Conservation (phyloP, 2,888 invertebrate genomes). For the Shargacucullia verbasci region DNA sequence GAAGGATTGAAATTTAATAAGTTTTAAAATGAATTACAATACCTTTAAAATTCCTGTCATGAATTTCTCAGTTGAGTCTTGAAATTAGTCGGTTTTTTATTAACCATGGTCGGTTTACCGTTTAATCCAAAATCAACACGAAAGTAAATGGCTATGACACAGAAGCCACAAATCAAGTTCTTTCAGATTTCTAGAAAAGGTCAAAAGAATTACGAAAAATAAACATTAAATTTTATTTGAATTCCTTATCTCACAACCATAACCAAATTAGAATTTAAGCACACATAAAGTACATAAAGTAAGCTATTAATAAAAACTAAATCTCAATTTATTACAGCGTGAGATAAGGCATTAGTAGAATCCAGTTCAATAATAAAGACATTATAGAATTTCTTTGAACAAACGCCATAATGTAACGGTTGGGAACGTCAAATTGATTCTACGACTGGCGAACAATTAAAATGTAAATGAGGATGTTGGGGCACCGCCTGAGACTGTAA, state of each 20-base stretch:
- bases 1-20: not conserved
- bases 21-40: constrained; percentile 1
- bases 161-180: not conserved
- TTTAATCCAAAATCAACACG: too few relatives aligned
- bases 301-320: constrained; percentile 46
- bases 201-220: constrained; percentile 16
- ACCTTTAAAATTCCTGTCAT: not conserved
- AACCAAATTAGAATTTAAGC: constrained; percentile 33
- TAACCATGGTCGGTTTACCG: too few relatives aligned
- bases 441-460: constrained; percentile 74
- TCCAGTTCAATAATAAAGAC: constrained; percentile 65
- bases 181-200: constrained; percentile 1
- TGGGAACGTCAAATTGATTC: constrained; percentile 73
- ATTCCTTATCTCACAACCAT: constrained; percentile 4
- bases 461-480: constrained; percentile 78
- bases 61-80: not conserved
- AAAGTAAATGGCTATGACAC: too few relatives aligned
- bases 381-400: constrained; percentile 56
- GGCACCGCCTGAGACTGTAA: constrained; percentile 55
- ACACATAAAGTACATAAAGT: constrained; percentile 10
- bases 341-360: constrained; percentile 54
- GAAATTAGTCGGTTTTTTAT: too few relatives aligned
- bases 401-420: constrained; percentile 51
- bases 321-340: constrained; percentile 44
- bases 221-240: not conserved